Conservation (phyloP, 2,113 vertebrate species). For the Gavia stellata region DNA sequence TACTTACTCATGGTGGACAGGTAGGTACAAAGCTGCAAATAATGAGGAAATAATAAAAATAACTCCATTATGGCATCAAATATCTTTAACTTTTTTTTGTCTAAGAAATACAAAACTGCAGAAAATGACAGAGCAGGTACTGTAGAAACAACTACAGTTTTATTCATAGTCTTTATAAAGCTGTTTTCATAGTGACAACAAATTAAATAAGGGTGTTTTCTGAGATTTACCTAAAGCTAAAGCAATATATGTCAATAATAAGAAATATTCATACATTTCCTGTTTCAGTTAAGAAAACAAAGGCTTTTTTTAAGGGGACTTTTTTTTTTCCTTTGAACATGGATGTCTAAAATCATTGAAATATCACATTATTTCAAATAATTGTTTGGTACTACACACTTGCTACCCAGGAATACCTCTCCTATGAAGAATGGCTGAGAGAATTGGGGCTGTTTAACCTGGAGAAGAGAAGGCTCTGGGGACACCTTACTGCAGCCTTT, state of each 20-base stretch:
- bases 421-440: background rate
- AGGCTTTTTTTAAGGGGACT: background rate
- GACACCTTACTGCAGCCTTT: background rate
- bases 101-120: background rate
- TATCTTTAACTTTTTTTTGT: background rate
- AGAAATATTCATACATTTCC: background rate
- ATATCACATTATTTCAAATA: background rate
- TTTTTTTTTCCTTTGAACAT: background rate
- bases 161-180: background rate
- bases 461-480: background rate
- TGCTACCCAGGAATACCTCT: background rate
- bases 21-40: background rate
- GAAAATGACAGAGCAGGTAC: background rate
- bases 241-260: background rate
- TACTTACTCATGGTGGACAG: background rate
- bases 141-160: background rate
- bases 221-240: background rate
- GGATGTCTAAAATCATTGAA: background rate
- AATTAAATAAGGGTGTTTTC: background rate
- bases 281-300: background rate
- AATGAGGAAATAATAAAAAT: background rate
- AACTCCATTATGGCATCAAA: background rate
- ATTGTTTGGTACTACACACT: background rate
- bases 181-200: background rate
- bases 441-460: background rate